phyloP scores from a whole-genome alignment of 1,140 invertebrate genomes.

The Phymorhynchus buccinoides region DNA sequence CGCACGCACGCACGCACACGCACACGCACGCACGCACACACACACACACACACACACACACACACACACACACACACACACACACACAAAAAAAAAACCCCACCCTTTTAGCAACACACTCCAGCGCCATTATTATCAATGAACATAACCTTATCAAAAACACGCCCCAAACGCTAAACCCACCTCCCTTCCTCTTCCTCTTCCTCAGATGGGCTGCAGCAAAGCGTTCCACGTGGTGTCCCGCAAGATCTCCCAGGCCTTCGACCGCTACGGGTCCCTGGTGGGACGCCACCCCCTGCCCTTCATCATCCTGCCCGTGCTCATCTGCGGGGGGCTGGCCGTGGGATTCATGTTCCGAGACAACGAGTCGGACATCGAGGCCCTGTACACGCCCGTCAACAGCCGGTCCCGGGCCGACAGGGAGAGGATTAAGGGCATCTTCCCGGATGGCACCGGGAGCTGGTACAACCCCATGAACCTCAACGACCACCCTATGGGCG shows the following conservation, averaged over 20 bases:
- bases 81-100: background rate
- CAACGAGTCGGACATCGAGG: constrained; percentile 41
- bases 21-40: background rate
- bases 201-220: background rate
- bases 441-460: constrained; percentile 37
- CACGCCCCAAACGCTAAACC: background rate
- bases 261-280: constrained; percentile 39
- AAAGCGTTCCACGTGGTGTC: background rate
- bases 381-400: constrained; percentile 41
- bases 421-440: constrained; percentile 22
- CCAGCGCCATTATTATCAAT: too few species aligned
- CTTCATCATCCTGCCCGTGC: constrained; percentile 34
- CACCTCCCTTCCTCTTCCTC: background rate
- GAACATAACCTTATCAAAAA: background rate
- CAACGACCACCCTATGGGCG: constrained; percentile 22
- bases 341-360: constrained; percentile 36
- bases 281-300: constrained; percentile 36
- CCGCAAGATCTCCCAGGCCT: constrained; percentile 35
- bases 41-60: constrained; percentile 2
- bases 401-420: constrained; percentile 39
- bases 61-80: constrained; percentile 3
- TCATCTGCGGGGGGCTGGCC: constrained; percentile 40
- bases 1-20: background rate
- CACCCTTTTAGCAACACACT: background rate
- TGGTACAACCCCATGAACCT: constrained; percentile 39